A percentile compares a stretch with the other conserved stretches of the same genome.
phyloP scores from a whole-genome alignment of 2,797 vertebrate genomes.

The Darevskia mixta region DNA sequence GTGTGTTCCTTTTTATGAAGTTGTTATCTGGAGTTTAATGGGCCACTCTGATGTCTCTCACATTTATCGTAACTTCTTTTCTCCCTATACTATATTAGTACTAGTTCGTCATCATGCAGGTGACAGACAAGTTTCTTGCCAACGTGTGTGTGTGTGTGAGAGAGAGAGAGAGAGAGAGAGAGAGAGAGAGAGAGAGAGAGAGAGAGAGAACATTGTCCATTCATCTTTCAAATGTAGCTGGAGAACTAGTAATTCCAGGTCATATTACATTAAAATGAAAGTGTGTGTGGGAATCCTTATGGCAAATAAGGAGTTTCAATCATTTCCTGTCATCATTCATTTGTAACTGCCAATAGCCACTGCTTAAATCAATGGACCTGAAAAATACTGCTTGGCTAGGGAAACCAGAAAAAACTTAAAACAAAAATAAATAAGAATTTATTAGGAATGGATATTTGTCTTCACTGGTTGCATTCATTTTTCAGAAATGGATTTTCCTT shows the following conservation, averaged over 20 bases:
- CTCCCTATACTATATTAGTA: not conserved
- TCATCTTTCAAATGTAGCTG: slow-evolving; percentile 74
- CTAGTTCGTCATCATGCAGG: not conserved
- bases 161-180: not conserved
- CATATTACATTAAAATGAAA: slow-evolving; percentile 75
- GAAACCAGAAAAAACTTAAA: slow-evolving; percentile 61
- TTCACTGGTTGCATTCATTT: slow-evolving; percentile 71
- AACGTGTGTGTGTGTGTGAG: not conserved
- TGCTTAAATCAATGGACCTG: slow-evolving; percentile 78
- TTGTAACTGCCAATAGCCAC: slow-evolving; percentile 79
- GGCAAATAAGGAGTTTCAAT: slow-evolving; percentile 72
- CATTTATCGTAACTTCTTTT: not conserved
- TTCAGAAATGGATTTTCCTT: slow-evolving; percentile 38
- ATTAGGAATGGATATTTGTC: slow-evolving; percentile 69
- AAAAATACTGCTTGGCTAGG: slow-evolving; percentile 74
- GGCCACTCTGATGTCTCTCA: not conserved
- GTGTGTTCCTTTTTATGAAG: not conserved
- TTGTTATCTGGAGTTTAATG: not conserved
- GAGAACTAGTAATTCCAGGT: slow-evolving; percentile 74
- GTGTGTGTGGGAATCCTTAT: slow-evolving; percentile 58
- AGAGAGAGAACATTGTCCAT: slow-evolving; percentile 59
- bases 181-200: too few species aligned
- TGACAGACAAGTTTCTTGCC: slow-evolving; percentile 10
- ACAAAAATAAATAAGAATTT: slow-evolving; percentile 46
- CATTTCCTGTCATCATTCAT: slow-evolving; percentile 79